A percentile compares a stretch with the other conserved stretches of the same genome.
Evolutionary conservation across 2,113 vertebrate species (phyloP).

Genomic region (Gymnobelideus leadbeateri): DNA sequence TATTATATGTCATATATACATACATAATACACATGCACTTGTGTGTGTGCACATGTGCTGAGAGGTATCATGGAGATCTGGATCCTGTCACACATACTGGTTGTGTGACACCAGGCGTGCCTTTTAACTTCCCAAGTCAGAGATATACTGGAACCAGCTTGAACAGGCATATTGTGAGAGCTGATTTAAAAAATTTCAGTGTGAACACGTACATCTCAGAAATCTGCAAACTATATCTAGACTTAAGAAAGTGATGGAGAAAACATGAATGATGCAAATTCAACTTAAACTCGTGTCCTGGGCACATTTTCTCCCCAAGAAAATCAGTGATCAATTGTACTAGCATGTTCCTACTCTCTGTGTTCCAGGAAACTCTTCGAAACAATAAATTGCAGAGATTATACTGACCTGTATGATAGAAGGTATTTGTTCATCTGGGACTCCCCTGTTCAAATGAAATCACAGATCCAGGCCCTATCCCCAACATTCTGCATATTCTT

Average conservation of each 20-base stretch:
- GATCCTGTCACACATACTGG: not conserved
- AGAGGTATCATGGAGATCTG: not conserved
- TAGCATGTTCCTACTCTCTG: too few species aligned
- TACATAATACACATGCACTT: too few species aligned
- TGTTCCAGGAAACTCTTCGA: not conserved
- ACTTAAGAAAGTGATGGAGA: not conserved
- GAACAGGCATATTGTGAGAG: not conserved
- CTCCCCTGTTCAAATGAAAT: not conserved
- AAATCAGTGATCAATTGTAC: not conserved
- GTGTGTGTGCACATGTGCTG: not conserved
- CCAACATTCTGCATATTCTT: not conserved
- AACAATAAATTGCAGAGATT: not conserved
- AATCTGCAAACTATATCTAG: not conserved
- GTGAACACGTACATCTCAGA: not conserved
- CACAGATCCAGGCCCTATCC: not conserved
- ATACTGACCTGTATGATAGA: not conserved
- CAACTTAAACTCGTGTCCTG: not conserved
- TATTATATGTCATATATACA: too few species aligned
- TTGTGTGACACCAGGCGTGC: not conserved
- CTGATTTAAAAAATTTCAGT: not conserved
- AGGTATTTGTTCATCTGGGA: not conserved
- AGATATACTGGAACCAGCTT: not conserved
- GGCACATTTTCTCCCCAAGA: not conserved
- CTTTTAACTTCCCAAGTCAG: not conserved
- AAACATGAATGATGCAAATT: not conserved